Evolutionary conservation across 1,140 invertebrate species (phyloP), one percentile per base, ranked within the genome.

Genomic region (Brachionus calyciflorus): DNA sequence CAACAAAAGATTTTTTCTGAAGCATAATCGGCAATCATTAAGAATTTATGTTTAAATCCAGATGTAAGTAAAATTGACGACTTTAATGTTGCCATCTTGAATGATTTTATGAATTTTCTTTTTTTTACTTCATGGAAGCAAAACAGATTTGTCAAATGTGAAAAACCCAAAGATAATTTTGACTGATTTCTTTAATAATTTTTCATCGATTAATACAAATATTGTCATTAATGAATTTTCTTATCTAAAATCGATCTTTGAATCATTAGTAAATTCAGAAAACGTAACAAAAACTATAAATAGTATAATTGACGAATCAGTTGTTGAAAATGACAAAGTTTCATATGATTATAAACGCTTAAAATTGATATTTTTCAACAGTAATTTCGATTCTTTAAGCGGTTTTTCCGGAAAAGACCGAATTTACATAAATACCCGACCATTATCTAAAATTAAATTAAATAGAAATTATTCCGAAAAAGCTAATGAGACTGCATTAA

Each of bases 111-210:
- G 51, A 28, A 55, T 28, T 2, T 30, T 55, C 24, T 55, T 55
- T 55, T 55, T 55, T 55, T 55, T 55, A n/a, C 51, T 55, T 55
- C 51, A 55, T n/a, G 51, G 24, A 14, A 55, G 51, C 51, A 55
- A 55, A n/a, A 28, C 51, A 7, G 24, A 26, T 28, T 55, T 55
- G 26, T 26, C 51, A 28, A 26, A 28, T 28, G 14, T 26, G 6
- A 55, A 55, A 30, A 28, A 28, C 30, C 9, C 51, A 7, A 55
- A 55, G 30, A 28, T 28, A 0, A 55, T 55, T 30, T 28, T 55
- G 26, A 55, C 30, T 28, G 7, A 55, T 55, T 14, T 55, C 30
- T 28, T 55, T 14, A 55, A 24, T 0, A 55, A 55, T 26, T 55
- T 55, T 2, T 55, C 24, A 28, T 55, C 51, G 30, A 55, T 55